phyloP scores from a whole-genome alignment of 53 echinoderm and acorn worm genomes.

The Echinarachnius parma region DNA sequence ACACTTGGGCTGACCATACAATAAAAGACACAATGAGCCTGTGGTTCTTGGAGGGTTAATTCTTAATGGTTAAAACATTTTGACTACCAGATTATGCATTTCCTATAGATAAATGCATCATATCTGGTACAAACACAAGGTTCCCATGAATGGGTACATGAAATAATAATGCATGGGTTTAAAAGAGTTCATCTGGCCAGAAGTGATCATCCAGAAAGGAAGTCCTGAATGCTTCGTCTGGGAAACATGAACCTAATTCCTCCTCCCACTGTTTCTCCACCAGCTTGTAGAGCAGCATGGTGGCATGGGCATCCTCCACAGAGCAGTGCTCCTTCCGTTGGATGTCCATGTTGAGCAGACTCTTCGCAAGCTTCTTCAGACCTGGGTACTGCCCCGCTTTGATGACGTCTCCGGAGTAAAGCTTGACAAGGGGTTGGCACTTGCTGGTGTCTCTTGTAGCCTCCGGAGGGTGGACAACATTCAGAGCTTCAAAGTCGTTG shows the following conservation, averaged over 20 bases:
- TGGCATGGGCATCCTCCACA: conserved; percentile 71
- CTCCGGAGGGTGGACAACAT: conserved; percentile 49
- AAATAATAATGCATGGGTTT: no score
- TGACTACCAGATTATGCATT: no score
- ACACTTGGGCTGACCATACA: no score
- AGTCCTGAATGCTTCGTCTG: conserved; percentile 39
- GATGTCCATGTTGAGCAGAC: conserved; percentile 54
- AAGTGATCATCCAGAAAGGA: conserved; percentile 80
- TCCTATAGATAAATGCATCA: no score
- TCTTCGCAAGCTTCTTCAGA: conserved; percentile 58
- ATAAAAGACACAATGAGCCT: no score
- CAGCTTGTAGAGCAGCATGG: conserved; percentile 73
- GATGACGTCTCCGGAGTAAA: conserved; percentile 30
- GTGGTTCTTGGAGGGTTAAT: no score
- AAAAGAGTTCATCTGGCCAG: conserved; percentile 73
- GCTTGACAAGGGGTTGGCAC: conserved; percentile 48
- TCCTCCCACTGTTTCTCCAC: conserved; percentile 75
- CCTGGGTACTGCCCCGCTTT: conserved; percentile 35
- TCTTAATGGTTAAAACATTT: no score
- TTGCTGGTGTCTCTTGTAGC: conserved; percentile 62
- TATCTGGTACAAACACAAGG: no score
- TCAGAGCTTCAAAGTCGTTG: conserved; percentile 59
- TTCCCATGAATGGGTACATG: no score
- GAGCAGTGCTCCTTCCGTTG: conserved; percentile 79
- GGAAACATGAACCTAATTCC: conserved; percentile 44